A percentile compares a stretch with the other conserved stretches of the same genome.
These are phyloP conservation scores for Brachypodius melanocephalos DNA, from an alignment of 2,113 vertebrate species.

Conservation along the genomic window DNA sequence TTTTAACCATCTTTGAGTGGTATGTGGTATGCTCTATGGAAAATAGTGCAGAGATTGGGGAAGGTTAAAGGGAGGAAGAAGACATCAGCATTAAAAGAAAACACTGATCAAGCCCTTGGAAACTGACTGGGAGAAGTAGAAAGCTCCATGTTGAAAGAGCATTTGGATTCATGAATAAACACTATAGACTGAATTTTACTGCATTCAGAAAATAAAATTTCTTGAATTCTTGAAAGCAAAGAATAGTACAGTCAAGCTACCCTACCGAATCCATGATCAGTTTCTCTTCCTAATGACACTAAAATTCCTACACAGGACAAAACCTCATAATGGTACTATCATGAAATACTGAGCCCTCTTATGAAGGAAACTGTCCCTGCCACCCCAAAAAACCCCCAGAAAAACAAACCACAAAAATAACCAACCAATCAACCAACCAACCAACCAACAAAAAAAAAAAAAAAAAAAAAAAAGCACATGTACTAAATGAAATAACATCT, in stretches of 20 bases:
- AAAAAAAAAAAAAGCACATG: not conserved
- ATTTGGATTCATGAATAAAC: not conserved
- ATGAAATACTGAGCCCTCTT: not conserved
- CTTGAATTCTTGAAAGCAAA: not conserved
- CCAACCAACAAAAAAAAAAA: too few species aligned
- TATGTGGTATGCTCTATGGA: not conserved
- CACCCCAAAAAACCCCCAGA: accelerated
- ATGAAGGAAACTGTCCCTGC: not conserved
- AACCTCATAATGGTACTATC: not conserved
- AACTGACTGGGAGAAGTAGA: not conserved
- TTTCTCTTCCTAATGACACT: not conserved
- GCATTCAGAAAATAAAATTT: not conserved
- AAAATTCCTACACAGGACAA: not conserved
- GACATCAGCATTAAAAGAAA: not conserved
- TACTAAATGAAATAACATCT: not conserved
- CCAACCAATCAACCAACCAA: not conserved
- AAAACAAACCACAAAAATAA: not conserved
- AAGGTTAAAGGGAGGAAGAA: not conserved
- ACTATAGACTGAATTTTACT: not conserved
- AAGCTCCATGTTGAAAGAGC: not conserved
- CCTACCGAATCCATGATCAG: not conserved
- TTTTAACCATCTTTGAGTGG: not conserved
- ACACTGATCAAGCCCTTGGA: not conserved
- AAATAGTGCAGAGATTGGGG: not conserved
- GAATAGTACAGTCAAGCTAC: not conserved